Evolutionary conservation across 2,113 vertebrate species (phyloP).

Genomic region (Hemibagrus wyckioides): DNA sequence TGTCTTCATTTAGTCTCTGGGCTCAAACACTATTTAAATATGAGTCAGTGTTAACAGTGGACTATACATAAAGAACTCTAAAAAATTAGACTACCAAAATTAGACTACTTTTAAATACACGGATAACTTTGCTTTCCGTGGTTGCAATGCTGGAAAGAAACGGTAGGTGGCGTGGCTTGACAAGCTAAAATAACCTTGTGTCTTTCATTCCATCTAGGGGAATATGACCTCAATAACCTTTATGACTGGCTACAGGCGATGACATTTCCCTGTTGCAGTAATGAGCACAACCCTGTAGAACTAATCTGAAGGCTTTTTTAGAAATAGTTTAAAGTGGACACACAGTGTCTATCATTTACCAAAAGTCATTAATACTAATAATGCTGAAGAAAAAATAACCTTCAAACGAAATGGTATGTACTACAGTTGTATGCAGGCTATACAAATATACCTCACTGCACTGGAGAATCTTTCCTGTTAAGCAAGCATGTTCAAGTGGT

Average conservation of each 20-base stretch:
- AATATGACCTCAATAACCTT: neutral
- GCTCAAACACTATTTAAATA: neutral
- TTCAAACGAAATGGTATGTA: neutral
- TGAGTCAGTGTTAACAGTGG: neutral
- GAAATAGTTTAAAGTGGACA: neutral
- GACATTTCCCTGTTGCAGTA: neutral
- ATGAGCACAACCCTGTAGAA: neutral
- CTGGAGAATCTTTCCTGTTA: neutral
- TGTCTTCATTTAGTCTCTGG: no score
- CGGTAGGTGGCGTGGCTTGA: constrained; percentile 5
- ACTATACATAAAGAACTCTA: no score
- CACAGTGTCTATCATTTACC: neutral
- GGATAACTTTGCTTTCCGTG: no score
- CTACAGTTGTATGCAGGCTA: neutral
- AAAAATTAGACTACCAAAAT: no score
- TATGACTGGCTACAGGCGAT: neutral
- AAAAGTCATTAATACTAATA: neutral
- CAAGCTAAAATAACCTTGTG: neutral
- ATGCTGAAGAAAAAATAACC: neutral
- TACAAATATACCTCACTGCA: neutral
- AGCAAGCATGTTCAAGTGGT: neutral
- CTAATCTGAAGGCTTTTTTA: neutral
- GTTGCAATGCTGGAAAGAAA: neutral
- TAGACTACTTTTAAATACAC: neutral
- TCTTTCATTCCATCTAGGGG: neutral